Evolutionary conservation across 2,113 vertebrate genomes (phyloP), one percentile per base, ranked within the genome.

Genomic region (Laterallus jamaicensis): DNA sequence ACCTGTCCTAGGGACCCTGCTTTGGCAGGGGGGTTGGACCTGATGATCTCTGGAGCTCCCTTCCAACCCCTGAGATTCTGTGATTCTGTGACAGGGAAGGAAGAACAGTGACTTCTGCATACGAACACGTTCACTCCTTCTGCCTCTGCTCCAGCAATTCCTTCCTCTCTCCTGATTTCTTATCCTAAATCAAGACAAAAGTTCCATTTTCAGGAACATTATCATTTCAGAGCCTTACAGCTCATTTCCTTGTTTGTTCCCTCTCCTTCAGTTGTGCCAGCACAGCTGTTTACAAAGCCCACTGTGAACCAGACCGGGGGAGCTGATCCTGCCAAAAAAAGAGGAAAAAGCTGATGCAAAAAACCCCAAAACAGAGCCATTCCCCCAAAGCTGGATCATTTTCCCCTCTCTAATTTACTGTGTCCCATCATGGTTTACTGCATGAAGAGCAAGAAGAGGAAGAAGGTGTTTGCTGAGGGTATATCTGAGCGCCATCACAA

Each of bases 231-330:
- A 88, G 86, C 66, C 55, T 86, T 63, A 62, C 93, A 92, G 80
- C 80, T 82, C 84, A 91, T 78, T 59, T 93, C 91, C 75, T 26
- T 59, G 22, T 68, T 73, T 84, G 79, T 77, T 91, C 80, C 88
- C 70, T 73, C 80, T 82, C 69, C 80, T 63, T 42, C 32, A 20
- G 29, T 63, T 68, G 69, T 91, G 91, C 94, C 91, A 88, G 54
- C 79, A 71, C 83, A 93, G 94, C 87, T 91, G 83, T 58, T 67
- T 77, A 91, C 74, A 37, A 35, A 21, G 56, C 90, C 56, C 0
- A 4, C 63, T 66, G 58, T 19, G 74, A 87, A 62, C 60, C 68
- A 91, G 79, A 55, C 39, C 7, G 1, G 7, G 63, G 52, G 74
- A 87, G 74, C 79, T 76, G 74, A 91, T 84, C 74, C 69, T 85